Conservation (phyloP, 2,797 vertebrate genomes). For the Sebastes matsubarae region DNA sequence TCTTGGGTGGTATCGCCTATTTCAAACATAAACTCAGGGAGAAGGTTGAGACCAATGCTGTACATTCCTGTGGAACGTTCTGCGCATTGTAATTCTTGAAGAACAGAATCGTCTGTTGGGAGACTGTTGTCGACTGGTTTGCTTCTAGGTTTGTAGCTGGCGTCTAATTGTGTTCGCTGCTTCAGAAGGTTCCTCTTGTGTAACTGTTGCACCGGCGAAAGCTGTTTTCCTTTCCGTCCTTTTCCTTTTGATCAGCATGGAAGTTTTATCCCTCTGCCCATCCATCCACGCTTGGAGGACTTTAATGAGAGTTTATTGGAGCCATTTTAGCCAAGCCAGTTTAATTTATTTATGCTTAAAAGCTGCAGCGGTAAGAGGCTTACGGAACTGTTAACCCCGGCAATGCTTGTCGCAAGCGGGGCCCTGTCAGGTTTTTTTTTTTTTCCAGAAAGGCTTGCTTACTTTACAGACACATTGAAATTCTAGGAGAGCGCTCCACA, state of each 20-base stretch:
- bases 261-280: conserved; percentile 50
- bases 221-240: conserved; percentile 2
- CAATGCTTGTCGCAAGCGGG: conserved; percentile 47
- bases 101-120: conserved; percentile 3
- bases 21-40: conserved; percentile 38
- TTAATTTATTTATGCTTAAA: conserved; percentile 77
- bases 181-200: conserved; percentile 26
- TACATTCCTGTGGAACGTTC: not conserved
- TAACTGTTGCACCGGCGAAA: conserved; percentile 18
- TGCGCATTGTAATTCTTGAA: not conserved
- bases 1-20: conserved; percentile 66
- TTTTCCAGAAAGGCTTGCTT: conserved; percentile 53
- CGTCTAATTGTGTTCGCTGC: conserved; percentile 21
- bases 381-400: conserved; percentile 68
- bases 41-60: conserved; percentile 13
- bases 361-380: conserved; percentile 73
- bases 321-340: conserved; percentile 62
- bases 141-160: conserved; percentile 6
- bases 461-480: conserved; percentile 73
- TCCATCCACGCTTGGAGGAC: conserved; percentile 43
- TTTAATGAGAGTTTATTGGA: conserved; percentile 72
- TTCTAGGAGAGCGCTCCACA: conserved; percentile 62
- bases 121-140: conserved; percentile 12
- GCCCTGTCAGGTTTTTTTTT: conserved; percentile 9
- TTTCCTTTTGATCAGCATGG: conserved; percentile 42